These are phyloP conservation scores for Strix uralensis DNA, from an alignment of 2,113 vertebrate species.

Conservation along the genomic window DNA sequence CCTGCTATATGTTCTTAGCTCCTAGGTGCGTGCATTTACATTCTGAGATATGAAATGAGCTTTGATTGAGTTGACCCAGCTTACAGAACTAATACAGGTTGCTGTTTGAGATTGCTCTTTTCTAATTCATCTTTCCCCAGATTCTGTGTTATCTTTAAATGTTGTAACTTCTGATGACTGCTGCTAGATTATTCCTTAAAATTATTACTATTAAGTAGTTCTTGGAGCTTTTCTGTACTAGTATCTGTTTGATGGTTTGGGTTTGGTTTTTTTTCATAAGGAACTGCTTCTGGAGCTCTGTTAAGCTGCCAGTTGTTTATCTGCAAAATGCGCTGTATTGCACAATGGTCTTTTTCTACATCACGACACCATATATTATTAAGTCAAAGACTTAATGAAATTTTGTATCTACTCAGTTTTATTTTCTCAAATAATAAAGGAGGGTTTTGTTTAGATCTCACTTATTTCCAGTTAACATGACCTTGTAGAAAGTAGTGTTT, in stretches of 20 bases:
- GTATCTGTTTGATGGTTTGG: not conserved
- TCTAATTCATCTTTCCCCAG: not conserved
- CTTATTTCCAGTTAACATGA: not conserved
- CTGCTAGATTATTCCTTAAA: not conserved
- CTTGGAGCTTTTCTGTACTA: not conserved
- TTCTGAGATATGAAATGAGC: not conserved
- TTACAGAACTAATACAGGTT: fast-evolving
- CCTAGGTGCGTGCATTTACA: not conserved
- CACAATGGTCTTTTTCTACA: not conserved
- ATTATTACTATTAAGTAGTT: not conserved
- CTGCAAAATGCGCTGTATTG: not conserved
- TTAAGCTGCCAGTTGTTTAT: not conserved
- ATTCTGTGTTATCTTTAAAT: not conserved
- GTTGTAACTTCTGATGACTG: not conserved
- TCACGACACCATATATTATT: not conserved
- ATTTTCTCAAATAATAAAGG: not conserved
- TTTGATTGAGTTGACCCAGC: not conserved
- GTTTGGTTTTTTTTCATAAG: not conserved
- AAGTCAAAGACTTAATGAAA: not conserved
- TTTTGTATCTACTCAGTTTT: not conserved
- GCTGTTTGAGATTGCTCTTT: not conserved
- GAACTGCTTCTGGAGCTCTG: not conserved
- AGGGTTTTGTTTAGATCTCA: not conserved
- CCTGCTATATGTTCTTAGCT: not conserved
- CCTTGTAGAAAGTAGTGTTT: not conserved